A percentile compares a stretch with the other conserved stretches of the same genome.
Evolutionary conservation across 1,140 invertebrate species (phyloP).

Genomic region (Anoplophora glabripennis): DNA sequence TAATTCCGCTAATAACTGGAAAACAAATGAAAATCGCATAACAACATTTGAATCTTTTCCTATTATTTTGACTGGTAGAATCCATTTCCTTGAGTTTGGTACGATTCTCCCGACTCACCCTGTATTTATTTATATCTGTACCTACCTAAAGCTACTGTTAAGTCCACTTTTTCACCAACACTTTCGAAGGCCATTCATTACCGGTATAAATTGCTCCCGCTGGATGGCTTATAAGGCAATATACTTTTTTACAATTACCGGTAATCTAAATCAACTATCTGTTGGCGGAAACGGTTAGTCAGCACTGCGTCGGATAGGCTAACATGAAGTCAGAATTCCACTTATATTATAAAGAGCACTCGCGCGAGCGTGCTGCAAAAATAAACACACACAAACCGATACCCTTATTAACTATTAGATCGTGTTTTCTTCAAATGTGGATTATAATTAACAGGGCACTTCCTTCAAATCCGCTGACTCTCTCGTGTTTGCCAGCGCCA

Average conservation of each 20-base stretch:
- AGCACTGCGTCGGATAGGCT: not conserved
- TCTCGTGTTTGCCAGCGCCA: conserved; percentile 6
- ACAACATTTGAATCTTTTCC: too few relatives aligned
- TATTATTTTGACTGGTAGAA: too few relatives aligned
- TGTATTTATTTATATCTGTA: too few relatives aligned
- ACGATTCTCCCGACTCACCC: too few relatives aligned
- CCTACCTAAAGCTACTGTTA: too few relatives aligned
- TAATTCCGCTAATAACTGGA: too few relatives aligned
- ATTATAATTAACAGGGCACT: conserved; percentile 2
- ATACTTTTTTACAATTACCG: not conserved
- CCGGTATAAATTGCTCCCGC: not conserved
- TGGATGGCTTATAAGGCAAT: not conserved
- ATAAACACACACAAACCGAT: conserved; percentile 1
- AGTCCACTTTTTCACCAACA: too few relatives aligned
- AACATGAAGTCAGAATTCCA: conserved; percentile 6
- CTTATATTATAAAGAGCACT: conserved; percentile 1
- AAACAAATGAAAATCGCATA: too few relatives aligned
- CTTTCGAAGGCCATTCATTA: too few relatives aligned
- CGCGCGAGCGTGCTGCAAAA: conserved; percentile 4
- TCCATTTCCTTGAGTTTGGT: too few relatives aligned
- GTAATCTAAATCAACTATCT: conserved; percentile 10
- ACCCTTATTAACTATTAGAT: conserved; percentile 3
- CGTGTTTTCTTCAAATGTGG: not conserved
- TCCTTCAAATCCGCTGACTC: conserved; percentile 6
- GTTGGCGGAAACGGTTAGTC: conserved; percentile 8